phyloP scores from a whole-genome alignment of 2,113 vertebrate genomes.

The Toxotes jaculatrix region DNA sequence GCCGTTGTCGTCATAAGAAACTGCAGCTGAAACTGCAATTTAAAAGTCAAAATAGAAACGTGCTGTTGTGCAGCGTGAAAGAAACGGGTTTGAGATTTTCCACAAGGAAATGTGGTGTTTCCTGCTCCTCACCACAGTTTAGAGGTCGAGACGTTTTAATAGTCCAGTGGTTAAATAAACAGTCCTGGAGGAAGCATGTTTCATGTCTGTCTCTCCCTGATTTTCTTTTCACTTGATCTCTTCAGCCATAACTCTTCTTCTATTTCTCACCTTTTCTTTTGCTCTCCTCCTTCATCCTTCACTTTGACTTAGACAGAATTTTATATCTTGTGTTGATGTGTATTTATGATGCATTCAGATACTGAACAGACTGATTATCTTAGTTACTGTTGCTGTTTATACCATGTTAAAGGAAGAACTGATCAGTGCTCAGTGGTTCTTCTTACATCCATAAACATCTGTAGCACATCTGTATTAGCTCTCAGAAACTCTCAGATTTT shows the following conservation, averaged over 20 bases:
- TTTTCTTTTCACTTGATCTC: background rate
- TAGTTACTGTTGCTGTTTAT: background rate
- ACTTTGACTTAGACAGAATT: background rate
- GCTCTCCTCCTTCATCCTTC: background rate
- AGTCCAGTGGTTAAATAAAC: conserved; percentile 17
- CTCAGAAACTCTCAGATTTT: background rate
- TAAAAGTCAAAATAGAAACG: conserved; percentile 48
- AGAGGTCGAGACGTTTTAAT: background rate
- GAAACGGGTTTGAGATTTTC: conserved; percentile 23
- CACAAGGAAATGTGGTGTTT: conserved; percentile 50
- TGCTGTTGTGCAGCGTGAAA: background rate
- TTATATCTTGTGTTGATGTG: too few relatives aligned
- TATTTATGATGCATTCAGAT: background rate
- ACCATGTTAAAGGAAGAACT: too few relatives aligned
- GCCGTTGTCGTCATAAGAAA: conserved; percentile 6
- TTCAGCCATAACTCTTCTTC: background rate
- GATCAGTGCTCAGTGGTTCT: too few relatives aligned
- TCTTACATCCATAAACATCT: background rate
- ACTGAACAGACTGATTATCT: background rate
- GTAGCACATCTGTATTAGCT: background rate
- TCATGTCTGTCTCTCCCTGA: background rate
- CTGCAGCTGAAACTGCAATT: conserved; percentile 32
- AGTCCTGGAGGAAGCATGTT: background rate
- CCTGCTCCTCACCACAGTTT: conserved; percentile 32
- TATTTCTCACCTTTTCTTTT: background rate